These are phyloP conservation scores for Pardosa pseudoannulata DNA, from an alignment of 2,888 invertebrate species.

Conservation along the genomic window DNA sequence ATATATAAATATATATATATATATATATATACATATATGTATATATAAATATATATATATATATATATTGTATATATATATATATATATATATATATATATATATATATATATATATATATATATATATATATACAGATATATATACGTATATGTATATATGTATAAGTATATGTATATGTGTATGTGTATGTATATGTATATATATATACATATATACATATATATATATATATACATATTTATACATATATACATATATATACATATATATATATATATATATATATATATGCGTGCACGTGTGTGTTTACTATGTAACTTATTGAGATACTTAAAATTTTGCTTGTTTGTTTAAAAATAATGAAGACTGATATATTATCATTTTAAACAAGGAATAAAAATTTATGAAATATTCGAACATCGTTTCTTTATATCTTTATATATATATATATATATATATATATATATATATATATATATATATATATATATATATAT, in stretches of 20 bases:
- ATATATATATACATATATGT: too few species aligned
- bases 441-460: conserved; percentile 8
- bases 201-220: background rate
- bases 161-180: background rate
- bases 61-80: conserved; percentile 1
- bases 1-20: too few species aligned
- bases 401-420: too few species aligned
- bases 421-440: too few species aligned
- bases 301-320: too few species aligned
- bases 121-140: conserved; percentile 2
- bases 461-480: conserved; percentile 1
- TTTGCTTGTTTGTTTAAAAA: too few species aligned
- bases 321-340: too few species aligned
- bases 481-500: conserved; percentile 1
- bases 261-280: background rate
- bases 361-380: too few species aligned
- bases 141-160: too few species aligned
- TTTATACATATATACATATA: background rate
- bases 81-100: conserved; percentile 14
- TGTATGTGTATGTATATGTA: background rate
- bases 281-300: too few species aligned
- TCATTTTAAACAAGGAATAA: too few species aligned
- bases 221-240: background rate
- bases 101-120: conserved; percentile 14
- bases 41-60: background rate